Percentiles rank a stretch among this genome's conserved stretches.
Conservation (phyloP, 2,797 vertebrate species). For the Erethizon dorsatum region DNA sequence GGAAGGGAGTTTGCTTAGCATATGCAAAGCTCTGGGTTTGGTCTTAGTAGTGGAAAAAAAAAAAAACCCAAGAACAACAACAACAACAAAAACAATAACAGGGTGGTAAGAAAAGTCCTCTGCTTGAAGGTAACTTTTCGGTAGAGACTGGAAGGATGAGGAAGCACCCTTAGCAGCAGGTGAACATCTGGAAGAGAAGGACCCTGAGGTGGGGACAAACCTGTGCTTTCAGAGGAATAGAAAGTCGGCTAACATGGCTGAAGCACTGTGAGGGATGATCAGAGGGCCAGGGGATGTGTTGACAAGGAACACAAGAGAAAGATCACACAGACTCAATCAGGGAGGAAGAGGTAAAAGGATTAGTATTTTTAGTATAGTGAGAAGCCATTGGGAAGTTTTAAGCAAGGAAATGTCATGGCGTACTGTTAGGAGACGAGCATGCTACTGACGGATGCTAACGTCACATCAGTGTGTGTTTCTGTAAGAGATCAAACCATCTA, state of each 20-base stretch:
- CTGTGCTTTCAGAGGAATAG: background rate
- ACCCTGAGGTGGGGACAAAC: background rate
- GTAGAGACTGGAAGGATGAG: background rate
- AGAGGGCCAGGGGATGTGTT: background rate
- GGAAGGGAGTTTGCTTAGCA: background rate
- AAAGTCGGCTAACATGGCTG: background rate
- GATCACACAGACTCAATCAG: background rate
- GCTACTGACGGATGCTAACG: background rate
- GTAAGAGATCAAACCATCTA: background rate
- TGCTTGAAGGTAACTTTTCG: background rate
- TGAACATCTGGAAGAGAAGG: background rate
- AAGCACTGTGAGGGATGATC: background rate
- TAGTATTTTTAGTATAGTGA: background rate
- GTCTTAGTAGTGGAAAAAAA: background rate
- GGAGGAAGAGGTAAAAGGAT: background rate
- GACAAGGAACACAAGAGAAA: background rate
- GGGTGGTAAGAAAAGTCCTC: background rate
- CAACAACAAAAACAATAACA: background rate
- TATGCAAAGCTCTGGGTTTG: background rate
- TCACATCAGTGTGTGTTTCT: background rate
- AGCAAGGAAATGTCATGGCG: background rate
- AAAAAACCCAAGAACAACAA: background rate
- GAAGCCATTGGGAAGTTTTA: background rate
- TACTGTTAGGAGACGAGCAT: background rate
- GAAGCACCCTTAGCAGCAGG: background rate